phyloP scores from a whole-genome alignment of 2,797 vertebrate genomes.

The Malurus splendens region DNA sequence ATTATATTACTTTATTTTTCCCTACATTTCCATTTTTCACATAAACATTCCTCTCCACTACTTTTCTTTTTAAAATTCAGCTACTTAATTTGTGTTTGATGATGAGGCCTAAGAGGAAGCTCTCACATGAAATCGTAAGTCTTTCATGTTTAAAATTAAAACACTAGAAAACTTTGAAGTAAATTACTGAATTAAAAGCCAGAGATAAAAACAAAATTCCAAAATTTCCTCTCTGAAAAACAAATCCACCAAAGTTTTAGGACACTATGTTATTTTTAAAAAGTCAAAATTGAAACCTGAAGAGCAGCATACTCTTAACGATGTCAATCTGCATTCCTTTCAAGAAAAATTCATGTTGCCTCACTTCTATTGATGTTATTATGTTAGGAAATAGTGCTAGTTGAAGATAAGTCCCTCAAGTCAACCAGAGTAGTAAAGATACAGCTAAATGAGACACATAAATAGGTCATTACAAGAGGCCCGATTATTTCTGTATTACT shows the following conservation, averaged over 20 bases:
- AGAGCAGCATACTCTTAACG: background rate
- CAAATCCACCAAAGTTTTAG: background rate
- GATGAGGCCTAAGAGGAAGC: background rate
- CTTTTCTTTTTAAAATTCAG: background rate
- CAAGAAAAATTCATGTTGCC: background rate
- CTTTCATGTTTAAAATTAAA: background rate
- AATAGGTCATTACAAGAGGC: slow-evolving; percentile 20
- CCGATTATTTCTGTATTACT: background rate
- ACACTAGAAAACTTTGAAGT: background rate
- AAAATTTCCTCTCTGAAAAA: background rate
- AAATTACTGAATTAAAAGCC: background rate
- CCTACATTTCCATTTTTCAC: background rate
- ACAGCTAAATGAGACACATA: slow-evolving; percentile 11
- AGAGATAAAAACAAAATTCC: background rate
- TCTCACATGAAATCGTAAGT: background rate
- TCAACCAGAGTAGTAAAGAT: background rate
- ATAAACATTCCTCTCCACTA: background rate
- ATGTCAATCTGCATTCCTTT: background rate
- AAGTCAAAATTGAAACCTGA: background rate
- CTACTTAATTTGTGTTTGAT: background rate
- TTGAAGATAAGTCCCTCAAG: slow-evolving; percentile 16
- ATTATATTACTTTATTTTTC: background rate
- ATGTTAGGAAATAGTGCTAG: slow-evolving; percentile 1
- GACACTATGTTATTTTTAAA: background rate
- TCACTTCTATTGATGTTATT: background rate